A percentile compares a stretch with the other conserved stretches of the same genome.
phyloP scores from a whole-genome alignment of 2,113 vertebrate species.

The Ibidorhyncha struthersii region DNA sequence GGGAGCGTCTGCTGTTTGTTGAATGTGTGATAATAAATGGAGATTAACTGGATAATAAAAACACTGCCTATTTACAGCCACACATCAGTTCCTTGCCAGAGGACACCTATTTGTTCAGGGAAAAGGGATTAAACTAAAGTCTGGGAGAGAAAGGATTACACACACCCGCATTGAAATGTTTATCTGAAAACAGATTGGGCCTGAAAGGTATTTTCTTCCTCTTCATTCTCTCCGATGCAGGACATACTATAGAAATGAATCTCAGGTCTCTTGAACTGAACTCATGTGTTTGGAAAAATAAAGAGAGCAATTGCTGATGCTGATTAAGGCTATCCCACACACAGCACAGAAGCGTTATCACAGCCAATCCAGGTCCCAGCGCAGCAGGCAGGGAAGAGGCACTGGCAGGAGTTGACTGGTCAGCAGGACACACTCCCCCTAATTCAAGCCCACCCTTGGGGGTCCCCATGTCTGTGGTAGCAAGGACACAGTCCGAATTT shows the following conservation, averaged over 20 bases:
- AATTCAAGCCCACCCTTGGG: neutral
- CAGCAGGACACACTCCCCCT: neutral
- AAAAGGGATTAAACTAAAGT: conserved; percentile 71
- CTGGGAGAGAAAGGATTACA: conserved; percentile 69
- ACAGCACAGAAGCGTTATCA: neutral
- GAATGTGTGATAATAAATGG: conserved; percentile 79
- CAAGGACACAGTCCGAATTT: neutral
- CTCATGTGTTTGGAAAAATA: neutral
- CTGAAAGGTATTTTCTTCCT: conserved; percentile 47
- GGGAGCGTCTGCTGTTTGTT: conserved; percentile 63
- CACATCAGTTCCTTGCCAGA: conserved; percentile 57
- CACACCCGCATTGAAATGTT: conserved; percentile 25
- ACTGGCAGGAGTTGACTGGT: neutral
- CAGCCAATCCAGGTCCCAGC: neutral
- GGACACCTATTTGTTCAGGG: conserved; percentile 68
- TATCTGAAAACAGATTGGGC: conserved; percentile 59
- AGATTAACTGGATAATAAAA: conserved; percentile 79
- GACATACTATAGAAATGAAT: conserved; percentile 16
- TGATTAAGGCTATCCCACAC: neutral
- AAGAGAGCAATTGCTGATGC: neutral
- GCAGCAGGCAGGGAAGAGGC: neutral
- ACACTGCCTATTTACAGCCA: conserved; percentile 63
- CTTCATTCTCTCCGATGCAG: neutral
- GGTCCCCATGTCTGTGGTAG: neutral
- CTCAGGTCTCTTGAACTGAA: conserved; percentile 38